Evolutionary conservation across 2,888 invertebrate genomes (phyloP).

Genomic region (Colostygia pectinataria): DNA sequence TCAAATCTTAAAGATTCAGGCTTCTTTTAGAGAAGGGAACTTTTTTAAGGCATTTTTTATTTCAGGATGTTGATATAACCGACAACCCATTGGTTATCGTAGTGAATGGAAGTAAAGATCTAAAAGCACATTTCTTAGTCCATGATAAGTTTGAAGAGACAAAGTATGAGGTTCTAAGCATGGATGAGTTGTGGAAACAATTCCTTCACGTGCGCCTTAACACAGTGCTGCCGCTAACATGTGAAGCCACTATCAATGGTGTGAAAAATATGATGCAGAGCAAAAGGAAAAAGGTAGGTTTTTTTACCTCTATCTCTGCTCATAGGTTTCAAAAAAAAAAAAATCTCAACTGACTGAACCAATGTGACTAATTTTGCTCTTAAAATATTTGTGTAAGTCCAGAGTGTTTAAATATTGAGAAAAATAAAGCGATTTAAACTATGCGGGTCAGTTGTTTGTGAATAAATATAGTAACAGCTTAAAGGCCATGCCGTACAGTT

Average conservation of each 20-base stretch:
- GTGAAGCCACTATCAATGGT: conserved; percentile 81
- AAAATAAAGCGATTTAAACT: too few species aligned
- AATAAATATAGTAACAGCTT: too few species aligned
- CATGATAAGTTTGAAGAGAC: conserved; percentile 88
- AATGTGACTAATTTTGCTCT: too few species aligned
- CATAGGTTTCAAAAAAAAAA: too few species aligned
- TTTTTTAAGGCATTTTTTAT: too few species aligned
- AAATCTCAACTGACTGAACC: too few species aligned
- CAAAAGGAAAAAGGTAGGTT: conserved; percentile 85
- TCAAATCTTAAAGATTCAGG: too few species aligned
- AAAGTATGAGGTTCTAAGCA: conserved; percentile 84
- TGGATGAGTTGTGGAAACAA: conserved; percentile 85
- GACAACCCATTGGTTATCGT: conserved; percentile 89
- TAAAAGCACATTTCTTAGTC: conserved; percentile 86
- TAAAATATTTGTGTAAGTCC: too few species aligned
- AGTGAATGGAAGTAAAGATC: conserved; percentile 75
- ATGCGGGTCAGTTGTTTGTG: too few species aligned
- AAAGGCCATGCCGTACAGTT: too few species aligned
- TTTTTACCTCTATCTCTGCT: conserved; percentile 1
- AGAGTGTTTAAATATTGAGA: too few species aligned
- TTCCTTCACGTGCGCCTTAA: conserved; percentile 87
- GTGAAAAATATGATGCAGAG: conserved; percentile 85
- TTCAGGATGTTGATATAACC: conserved; percentile 88
- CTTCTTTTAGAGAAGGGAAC: too few species aligned
- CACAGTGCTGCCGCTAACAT: conserved; percentile 85